These are phyloP conservation scores for Cetoscarus ocellatus DNA, from an alignment of 2,797 vertebrate genomes.

Conservation along the genomic window DNA sequence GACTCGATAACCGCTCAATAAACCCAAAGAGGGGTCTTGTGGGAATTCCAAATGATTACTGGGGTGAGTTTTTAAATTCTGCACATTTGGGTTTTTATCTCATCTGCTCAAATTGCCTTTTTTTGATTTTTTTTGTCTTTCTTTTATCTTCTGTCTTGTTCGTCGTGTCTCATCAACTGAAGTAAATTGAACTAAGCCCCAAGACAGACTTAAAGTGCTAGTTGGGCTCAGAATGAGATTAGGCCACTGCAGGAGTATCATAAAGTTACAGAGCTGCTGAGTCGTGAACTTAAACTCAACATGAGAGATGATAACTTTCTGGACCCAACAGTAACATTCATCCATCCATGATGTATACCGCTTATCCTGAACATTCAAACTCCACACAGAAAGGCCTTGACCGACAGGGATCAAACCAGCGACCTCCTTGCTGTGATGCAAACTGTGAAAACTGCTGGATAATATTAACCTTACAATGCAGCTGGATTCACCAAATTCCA, in stretches of 20 bases:
- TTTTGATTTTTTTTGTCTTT: slow-evolving; percentile 36
- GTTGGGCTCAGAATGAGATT: slow-evolving; percentile 29
- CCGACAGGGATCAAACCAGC: too few relatives aligned
- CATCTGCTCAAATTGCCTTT: slow-evolving; percentile 17
- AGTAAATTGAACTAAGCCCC: slow-evolving; percentile 54
- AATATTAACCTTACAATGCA: too few relatives aligned
- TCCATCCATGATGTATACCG: too few relatives aligned
- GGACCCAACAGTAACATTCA: neutral
- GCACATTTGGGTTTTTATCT: slow-evolving; percentile 42
- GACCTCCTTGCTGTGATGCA: too few relatives aligned
- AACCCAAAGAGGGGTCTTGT: slow-evolving; percentile 15
- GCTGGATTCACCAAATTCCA: too few relatives aligned
- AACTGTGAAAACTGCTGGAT: too few relatives aligned
- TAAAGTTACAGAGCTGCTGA: slow-evolving; percentile 18
- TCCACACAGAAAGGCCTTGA: too few relatives aligned
- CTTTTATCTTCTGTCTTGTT: slow-evolving; percentile 39
- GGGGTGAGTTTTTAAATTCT: slow-evolving; percentile 35
- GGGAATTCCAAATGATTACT: slow-evolving; percentile 52
- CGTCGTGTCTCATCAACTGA: slow-evolving; percentile 60
- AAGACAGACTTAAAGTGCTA: slow-evolving; percentile 17
- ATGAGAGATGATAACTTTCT: neutral
- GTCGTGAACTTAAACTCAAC: slow-evolving; percentile 6
- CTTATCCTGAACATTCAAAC: too few relatives aligned
- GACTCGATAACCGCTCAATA: slow-evolving; percentile 19
- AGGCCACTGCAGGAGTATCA: slow-evolving; percentile 38